phyloP scores from a whole-genome alignment of 2,888 invertebrate species.

The Callyntrura sp. region DNA sequence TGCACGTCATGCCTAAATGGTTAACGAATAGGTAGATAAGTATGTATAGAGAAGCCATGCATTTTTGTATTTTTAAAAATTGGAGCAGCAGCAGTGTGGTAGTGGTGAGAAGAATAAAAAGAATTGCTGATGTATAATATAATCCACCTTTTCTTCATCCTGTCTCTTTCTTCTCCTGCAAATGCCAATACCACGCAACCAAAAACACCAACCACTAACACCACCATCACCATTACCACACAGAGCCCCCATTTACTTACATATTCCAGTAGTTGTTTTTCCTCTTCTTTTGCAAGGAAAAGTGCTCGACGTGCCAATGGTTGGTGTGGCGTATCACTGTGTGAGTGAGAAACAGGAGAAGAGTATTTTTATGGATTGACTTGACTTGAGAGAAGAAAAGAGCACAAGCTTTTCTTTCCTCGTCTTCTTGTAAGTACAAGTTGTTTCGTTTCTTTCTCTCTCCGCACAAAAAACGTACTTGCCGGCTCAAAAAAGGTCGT shows the following conservation, averaged over 20 bases:
- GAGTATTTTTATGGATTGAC: constrained; percentile 31
- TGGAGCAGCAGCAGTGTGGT: no score
- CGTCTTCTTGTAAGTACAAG: constrained; percentile 19
- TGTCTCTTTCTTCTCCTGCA: constrained; percentile 8
- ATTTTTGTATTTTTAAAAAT: no score
- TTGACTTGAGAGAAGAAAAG: constrained; percentile 3
- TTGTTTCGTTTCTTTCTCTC: constrained; percentile 10
- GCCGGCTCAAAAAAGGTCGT: not conserved
- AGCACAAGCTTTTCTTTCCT: not conserved
- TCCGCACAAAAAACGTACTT: not conserved
- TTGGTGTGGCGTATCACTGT: constrained; percentile 25
- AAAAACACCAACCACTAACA: not conserved
- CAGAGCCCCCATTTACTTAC: no score
- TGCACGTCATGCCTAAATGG: no score
- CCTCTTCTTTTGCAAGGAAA: not conserved
- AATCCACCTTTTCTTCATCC: constrained; percentile 8
- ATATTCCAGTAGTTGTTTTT: not conserved
- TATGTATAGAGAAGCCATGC: no score
- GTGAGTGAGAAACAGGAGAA: constrained; percentile 27
- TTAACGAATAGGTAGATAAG: no score
- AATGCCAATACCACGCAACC: constrained; percentile 33
- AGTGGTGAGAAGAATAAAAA: no score
- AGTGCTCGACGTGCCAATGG: constrained; percentile 54
- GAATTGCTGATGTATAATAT: not conserved
- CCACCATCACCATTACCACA: no score